Evolutionary conservation across 2,888 invertebrate species (phyloP).

Genomic region (Dexiosoma caninum): DNA sequence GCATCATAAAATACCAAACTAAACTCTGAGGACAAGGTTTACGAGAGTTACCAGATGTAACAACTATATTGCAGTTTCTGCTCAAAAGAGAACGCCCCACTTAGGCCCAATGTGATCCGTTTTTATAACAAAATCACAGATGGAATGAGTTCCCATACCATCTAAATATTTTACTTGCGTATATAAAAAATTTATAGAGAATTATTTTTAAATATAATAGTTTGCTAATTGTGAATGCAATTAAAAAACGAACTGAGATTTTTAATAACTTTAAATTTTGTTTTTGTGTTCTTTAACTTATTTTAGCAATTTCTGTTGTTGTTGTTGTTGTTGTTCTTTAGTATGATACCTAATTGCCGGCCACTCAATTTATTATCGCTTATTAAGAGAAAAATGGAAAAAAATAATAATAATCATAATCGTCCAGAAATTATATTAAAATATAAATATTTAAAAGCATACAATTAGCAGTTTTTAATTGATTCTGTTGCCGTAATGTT

Average conservation of each 20-base stretch:
- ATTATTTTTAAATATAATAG: not conserved
- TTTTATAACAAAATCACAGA: too few relatives aligned
- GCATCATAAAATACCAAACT: too few relatives aligned
- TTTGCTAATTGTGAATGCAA: not conserved
- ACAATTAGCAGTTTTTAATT: slow-evolving; percentile 57
- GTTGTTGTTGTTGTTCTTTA: slow-evolving; percentile 4
- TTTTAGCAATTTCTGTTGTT: not conserved
- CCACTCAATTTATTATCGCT: slow-evolving; percentile 48
- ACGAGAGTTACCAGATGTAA: too few relatives aligned
- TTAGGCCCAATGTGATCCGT: too few relatives aligned
- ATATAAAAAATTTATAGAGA: too few relatives aligned
- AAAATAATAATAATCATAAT: slow-evolving; percentile 21
- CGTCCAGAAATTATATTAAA: slow-evolving; percentile 47
- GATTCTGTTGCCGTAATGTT: slow-evolving; percentile 13
- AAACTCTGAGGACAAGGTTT: too few relatives aligned
- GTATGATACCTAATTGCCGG: slow-evolving; percentile 31
- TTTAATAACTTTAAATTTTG: slow-evolving; percentile 20
- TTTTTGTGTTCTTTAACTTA: not conserved
- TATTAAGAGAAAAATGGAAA: slow-evolving; percentile 32
- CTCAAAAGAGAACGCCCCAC: too few relatives aligned
- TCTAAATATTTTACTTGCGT: too few relatives aligned
- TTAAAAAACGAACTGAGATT: slow-evolving; percentile 12
- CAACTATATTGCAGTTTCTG: too few relatives aligned
- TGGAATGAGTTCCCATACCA: too few relatives aligned
- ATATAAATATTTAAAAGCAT: slow-evolving; percentile 63